phyloP scores from a whole-genome alignment of 1,140 invertebrate species.

The Drosophila trapezifrons region DNA sequence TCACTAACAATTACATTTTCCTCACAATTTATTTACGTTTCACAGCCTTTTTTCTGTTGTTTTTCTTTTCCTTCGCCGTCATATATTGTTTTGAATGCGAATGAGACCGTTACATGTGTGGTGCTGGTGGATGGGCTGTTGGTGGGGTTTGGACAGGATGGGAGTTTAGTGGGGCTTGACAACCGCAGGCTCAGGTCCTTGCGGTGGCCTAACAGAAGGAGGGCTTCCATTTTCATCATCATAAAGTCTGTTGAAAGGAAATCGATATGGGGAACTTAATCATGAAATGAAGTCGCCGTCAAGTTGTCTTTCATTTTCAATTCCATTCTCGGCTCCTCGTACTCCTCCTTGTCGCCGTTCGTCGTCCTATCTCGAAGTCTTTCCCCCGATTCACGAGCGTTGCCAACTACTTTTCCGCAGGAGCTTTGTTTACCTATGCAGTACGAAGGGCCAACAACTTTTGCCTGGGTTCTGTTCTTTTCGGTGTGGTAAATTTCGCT shows the following conservation, averaged over 20 bases:
- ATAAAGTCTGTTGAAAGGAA: conserved; percentile 75
- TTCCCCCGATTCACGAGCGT: conserved; percentile 39
- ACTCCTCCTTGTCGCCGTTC: not conserved
- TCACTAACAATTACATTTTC: conserved; percentile 71
- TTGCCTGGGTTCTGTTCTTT: conserved; percentile 31
- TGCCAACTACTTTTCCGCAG: conserved; percentile 60
- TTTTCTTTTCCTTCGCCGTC: conserved; percentile 23
- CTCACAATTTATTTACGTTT: conserved; percentile 73
- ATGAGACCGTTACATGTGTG: conserved; percentile 52
- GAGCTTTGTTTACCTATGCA: conserved; percentile 66
- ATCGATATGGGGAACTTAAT: conserved; percentile 80
- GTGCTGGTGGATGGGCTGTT: conserved; percentile 9
- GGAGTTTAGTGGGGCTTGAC: conserved; percentile 46
- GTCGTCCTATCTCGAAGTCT: not conserved
- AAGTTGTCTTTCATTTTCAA: conserved; percentile 76
- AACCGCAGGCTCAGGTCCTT: conserved; percentile 68
- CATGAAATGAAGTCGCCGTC: conserved; percentile 77
- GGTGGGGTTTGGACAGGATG: conserved; percentile 12
- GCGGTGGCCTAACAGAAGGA: conserved; percentile 40
- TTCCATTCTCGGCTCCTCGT: conserved; percentile 44
- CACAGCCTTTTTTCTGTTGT: conserved; percentile 49
- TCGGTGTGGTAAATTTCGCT: conserved; percentile 24
- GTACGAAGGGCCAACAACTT: conserved; percentile 58
- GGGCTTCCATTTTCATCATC: conserved; percentile 78
- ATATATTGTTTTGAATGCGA: conserved; percentile 70